phyloP scores from a whole-genome alignment of 2,113 vertebrate species.

The Cynocephalus volans region DNA sequence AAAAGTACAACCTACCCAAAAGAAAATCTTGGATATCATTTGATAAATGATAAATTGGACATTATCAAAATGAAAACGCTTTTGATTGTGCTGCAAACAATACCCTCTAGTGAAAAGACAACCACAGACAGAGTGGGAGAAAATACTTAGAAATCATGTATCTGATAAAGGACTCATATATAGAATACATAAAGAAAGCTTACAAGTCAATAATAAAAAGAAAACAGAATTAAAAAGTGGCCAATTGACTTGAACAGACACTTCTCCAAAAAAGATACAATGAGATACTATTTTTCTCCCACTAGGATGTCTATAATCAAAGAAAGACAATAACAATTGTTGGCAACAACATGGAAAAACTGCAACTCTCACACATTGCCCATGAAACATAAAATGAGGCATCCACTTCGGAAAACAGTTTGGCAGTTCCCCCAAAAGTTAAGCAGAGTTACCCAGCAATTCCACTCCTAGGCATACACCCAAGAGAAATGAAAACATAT shows the following conservation, averaged over 20 bases:
- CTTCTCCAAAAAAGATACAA: conserved; percentile 49
- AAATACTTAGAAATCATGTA: neutral
- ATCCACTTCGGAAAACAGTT: neutral
- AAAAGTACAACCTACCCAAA: conserved; percentile 11
- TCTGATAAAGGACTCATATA: conserved; percentile 8
- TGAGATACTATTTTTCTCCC: neutral
- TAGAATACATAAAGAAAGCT: neutral
- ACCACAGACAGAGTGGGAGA: neutral
- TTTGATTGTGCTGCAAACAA: neutral
- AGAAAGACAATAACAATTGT: neutral
- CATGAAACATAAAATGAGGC: neutral
- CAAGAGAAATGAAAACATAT: conserved; percentile 8
- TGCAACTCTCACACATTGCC: neutral
- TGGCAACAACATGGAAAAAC: neutral
- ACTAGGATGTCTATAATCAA: neutral
- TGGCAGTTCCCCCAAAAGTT: neutral
- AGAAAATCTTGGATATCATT: neutral
- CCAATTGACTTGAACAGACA: neutral
- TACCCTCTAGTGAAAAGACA: neutral
- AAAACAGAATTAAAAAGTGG: conserved; percentile 25
- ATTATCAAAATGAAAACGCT: neutral
- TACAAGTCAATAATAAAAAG: neutral
- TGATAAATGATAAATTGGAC: neutral
- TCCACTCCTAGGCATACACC: neutral
- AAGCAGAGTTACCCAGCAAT: neutral